A percentile compares a stretch with the other conserved stretches of the same genome.
phyloP scores from a whole-genome alignment of 2,888 invertebrate genomes.

The Ptycholaimellus sp. region DNA sequence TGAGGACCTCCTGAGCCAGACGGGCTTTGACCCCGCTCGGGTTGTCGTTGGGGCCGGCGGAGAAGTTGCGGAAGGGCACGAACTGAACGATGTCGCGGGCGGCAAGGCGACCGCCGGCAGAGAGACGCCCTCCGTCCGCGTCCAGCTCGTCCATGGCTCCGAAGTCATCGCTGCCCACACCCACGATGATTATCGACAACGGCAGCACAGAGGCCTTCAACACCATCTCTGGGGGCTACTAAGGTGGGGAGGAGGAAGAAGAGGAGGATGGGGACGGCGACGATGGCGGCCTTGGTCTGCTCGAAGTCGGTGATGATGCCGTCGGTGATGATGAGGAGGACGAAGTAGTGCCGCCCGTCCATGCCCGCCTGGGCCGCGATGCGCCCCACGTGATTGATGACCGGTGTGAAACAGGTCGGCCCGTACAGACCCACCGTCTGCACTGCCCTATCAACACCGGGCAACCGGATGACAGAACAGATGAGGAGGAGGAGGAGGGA shows the following conservation, averaged over 20 bases:
- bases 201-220: constrained; percentile 35
- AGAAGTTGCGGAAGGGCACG: constrained; percentile 24
- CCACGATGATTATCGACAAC: constrained; percentile 39
- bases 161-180: constrained; percentile 40
- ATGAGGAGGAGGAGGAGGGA: no score
- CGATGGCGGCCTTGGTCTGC: constrained; percentile 31
- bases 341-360: constrained; percentile 29
- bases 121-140: constrained; percentile 32
- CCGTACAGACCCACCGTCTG: constrained; percentile 33
- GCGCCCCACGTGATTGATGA: constrained; percentile 34
- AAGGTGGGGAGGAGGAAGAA: no score
- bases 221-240: no score
- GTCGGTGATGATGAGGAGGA: constrained; percentile 39
- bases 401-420: constrained; percentile 39
- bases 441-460: no score
- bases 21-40: constrained; percentile 22
- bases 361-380: neutral
- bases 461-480: no score
- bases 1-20: constrained; percentile 37
- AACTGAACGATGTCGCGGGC: constrained; percentile 37
- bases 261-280: no score
- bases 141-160: constrained; percentile 39
- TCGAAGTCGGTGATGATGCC: constrained; percentile 39
- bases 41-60: constrained; percentile 10
- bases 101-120: constrained; percentile 28